Evolutionary conservation across 1,140 invertebrate species (phyloP), one percentile per base, ranked within the genome.

Genomic region (Brachionus sp.): DNA sequence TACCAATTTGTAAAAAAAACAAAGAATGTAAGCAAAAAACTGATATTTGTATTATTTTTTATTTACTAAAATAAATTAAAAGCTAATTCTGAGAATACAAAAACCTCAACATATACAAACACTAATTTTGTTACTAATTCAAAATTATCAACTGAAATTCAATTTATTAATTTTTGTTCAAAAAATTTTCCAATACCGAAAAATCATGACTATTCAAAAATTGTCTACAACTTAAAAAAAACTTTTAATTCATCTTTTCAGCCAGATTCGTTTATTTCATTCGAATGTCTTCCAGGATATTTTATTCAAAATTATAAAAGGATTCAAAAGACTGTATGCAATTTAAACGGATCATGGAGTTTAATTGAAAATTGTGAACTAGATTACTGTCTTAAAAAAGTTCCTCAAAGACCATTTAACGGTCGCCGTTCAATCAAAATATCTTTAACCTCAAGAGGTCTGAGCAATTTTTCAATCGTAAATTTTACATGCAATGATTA

Each of bases 231-330:
- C 1, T 23, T 75, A 7, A 80, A 80, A 10, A 80, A 62, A 5
- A 6, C 6, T 62, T 33, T 33, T 10, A 13, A 57, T 33, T 25
- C 33, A 19, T 29, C 57, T 62, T 80, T 33, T 62, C 12, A n/a
- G 9, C 50, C 77, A 35, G 33, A 53, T 35, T 80, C 77, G 9
- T 62, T 39, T 7, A 62, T 80, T 39, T 39, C 37, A 12, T 80
- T 25, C n/a, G 23, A 37, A 19, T 80, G 77, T 80, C 33, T 80
- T 19, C 77, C 50, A 7, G 77, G 77, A 62, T 80, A 62, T 80
- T 57, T 66, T 62, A 12, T 5, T 62, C n/a, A 80, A 3, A 66
- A 80, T 13, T n/a, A 19, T 10, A 66, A 25, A 5, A 42, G 2
- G 16, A 62, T 13, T 13, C 29, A 62, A 19, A 19, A 9, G 10